Conservation (phyloP, 2,797 vertebrate species). For the Leptoclinus maculatus region DNA sequence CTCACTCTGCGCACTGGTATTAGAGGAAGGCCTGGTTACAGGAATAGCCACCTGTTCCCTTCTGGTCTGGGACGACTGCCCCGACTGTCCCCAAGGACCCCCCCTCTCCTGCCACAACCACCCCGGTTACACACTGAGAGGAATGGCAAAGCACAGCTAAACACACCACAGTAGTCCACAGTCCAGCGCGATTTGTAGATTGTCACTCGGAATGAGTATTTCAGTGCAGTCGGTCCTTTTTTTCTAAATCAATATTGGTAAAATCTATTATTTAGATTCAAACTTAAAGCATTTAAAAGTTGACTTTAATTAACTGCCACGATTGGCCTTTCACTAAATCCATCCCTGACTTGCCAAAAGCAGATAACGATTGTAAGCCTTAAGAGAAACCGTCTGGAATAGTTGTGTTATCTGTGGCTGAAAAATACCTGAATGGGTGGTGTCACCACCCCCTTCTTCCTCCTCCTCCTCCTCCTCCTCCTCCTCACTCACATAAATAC, state of each 20-base stretch:
- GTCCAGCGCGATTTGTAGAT: conserved; percentile 12
- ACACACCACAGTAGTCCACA: conserved; percentile 27
- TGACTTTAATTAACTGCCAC: not conserved
- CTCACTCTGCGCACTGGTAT: conserved; percentile 66
- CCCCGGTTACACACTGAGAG: conserved; percentile 39
- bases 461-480: not conserved
- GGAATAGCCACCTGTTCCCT: conserved; percentile 80
- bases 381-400: not conserved
- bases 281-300: not conserved
- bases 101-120: conserved; percentile 28
- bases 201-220: conserved; percentile 12
- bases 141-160: conserved; percentile 42
- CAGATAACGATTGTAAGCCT: not conserved
- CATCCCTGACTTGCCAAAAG: not conserved
- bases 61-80: conserved; percentile 60
- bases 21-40: conserved; percentile 65
- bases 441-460: not conserved
- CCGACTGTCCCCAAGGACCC: conserved; percentile 47
- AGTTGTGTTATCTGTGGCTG: not conserved
- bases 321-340: not conserved
- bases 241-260: not conserved
- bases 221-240: not conserved
- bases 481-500: conserved; percentile 29
- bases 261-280: not conserved
- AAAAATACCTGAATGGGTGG: conserved; percentile 7